Base-by-base conservation (phyloP, 1,140 invertebrate species). In the Drosophila baimaii region DNA sequence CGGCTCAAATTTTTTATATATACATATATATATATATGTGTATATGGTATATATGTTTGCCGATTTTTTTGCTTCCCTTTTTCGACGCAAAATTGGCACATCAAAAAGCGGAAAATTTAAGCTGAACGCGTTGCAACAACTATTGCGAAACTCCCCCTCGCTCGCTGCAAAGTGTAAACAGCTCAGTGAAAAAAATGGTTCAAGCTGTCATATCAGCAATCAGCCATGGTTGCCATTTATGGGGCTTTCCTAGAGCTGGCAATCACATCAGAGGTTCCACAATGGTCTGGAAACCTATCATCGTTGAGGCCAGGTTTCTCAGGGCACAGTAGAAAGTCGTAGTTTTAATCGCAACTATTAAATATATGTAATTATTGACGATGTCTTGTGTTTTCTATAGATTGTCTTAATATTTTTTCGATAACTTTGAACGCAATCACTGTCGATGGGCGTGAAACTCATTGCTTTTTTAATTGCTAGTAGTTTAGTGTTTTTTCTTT, bases 41-140 rank as follows among this genome's bases (percentile, higher is more conserved):
- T n/a, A n/a, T n/a, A n/a, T n/a, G n/a, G n/a, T n/a, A 19, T 21
- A 56, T 15, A 39, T 41, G 23, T 29, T n/a, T 12, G 27, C n/a
- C 19, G 27, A 64, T 61, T 43, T 57, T 57, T 44, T 51, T 74
- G 10, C 21, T 73, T 63, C 10, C 63, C 62, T 58, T 57, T 57
- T 71, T 63, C n/a, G 81, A 71, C 77, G 62, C 77, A 41, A 84
- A 84, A 85, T 84, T 85, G 81, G 81, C 81, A 77, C 77, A 84
- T 73, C 72, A 84, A 85, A 84, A 77, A 79, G 74, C 55, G 74
- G 69, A 76, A 86, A 85, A 85, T 86, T 81, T 69, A 81, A 81
- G 65, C 44, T 17, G 52, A 12, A 54, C 27, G 23, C 35, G 15
- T 31, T 44, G 55, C 55, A 57, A 43, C 56, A 27, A 41, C 35